Percentiles rank a stretch among this genome's conserved stretches.
Conservation (phyloP, 2,113 vertebrate genomes). For the Bucco capensis region DNA sequence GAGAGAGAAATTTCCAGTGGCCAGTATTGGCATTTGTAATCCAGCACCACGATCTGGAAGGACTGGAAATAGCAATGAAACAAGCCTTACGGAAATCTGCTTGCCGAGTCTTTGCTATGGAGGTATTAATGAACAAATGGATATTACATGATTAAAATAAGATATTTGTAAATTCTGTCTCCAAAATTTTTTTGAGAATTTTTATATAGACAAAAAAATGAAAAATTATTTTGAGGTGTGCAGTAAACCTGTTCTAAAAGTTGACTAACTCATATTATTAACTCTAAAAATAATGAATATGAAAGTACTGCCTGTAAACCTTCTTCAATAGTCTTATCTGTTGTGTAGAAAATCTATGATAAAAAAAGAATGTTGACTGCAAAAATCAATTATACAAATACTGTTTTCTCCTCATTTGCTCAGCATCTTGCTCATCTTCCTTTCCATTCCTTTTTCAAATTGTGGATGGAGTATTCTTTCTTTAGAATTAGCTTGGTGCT, state of each 20-base stretch:
- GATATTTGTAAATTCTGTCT: not conserved
- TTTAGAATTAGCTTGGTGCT: not conserved
- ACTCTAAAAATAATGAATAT: not conserved
- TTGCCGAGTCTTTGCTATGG: slow-evolving; percentile 97
- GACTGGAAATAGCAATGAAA: slow-evolving; percentile 97
- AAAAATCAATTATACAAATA: not conserved
- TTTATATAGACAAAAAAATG: not conserved
- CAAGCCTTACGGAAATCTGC: slow-evolving; percentile 96
- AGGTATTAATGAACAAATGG: slow-evolving; percentile 75
- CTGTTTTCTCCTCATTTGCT: not conserved
- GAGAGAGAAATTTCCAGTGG: slow-evolving; percentile 98
- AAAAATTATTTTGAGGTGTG: not conserved
- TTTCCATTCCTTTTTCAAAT: not conserved
- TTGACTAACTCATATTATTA: not conserved
- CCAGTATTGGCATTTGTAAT: slow-evolving; percentile 98
- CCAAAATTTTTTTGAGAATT: not conserved
- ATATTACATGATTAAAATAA: not conserved
- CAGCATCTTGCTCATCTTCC: not conserved
- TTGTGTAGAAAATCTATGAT: not conserved
- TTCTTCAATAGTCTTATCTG: not conserved
- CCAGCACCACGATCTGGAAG: slow-evolving; percentile 97
- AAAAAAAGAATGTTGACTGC: not conserved
- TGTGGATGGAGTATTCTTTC: not conserved
- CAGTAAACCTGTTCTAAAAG: not conserved
- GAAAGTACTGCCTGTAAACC: not conserved